Evolutionary conservation across 2,113 vertebrate genomes (phyloP), one percentile per base, ranked within the genome.

Genomic region (Peromyscus leucopus): DNA sequence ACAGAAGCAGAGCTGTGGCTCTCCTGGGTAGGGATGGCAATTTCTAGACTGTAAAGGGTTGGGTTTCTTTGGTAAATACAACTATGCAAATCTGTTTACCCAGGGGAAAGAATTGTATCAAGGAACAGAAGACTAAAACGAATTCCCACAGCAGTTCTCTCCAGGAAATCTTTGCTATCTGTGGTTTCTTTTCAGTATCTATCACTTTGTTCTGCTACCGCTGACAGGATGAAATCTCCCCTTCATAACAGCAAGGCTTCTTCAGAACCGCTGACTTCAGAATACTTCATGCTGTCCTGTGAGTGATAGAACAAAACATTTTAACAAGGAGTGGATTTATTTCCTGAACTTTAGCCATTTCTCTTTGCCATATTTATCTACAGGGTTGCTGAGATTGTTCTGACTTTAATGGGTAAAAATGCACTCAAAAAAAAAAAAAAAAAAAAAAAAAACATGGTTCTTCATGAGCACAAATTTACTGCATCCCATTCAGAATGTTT

Each of bases 261-360:
- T 79, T 96, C 59, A 59, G 78, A 96, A 96, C 69, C 8, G 13
- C 91, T 96, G 94, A 96, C 78, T 96, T 95, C 19, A 90, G 61
- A 96, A 95, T 88, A 96, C 65, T 78, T 94, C 91, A 72, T 75
- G 16, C 42, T 46, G 75, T 83, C 67, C 82, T 88, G 51, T 93
- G 75, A 94, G 88, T 75, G 28, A 75, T 48, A 97, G 90, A 96
- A 85, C 55, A 96, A 97, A 94, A 92, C 65, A 93, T 84, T 96
- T 88, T 85, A 89, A 79, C 11, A 57, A 93, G 91, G 15, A 94
- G 46, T 36, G 21, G 93, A 82, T 91, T 90, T 96, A 89, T 91
- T 96, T 76, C 86, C 76, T 95, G 83, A 89, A 93, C 78, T 94
- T 63, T 36, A 82, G 33, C 26, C 46, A 61, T 92, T 95, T 96